Evolutionary conservation across 2,797 vertebrate genomes (phyloP), one percentile per base, ranked within the genome.

Genomic region (Nasua narica): DNA sequence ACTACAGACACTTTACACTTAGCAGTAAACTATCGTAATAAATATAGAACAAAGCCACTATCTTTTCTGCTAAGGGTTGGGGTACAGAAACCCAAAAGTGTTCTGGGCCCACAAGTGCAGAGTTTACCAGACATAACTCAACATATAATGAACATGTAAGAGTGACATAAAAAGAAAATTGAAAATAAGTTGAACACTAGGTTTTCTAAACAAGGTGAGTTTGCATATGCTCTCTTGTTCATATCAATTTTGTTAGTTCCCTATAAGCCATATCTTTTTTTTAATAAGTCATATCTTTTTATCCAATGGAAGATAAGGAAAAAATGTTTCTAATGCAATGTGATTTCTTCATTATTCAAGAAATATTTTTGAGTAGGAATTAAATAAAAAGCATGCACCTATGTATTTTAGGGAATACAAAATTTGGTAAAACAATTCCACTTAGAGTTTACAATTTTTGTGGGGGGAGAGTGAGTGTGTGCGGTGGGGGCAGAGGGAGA

Each of bases 121-220:
- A n/a, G 32, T 46, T 54, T 87, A 91, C 11, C 60, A 54, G 21
- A 85, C 48, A 23, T 70, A 77, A 91, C 5, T 32, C 27, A 29
- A 67, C 25, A 14, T 14, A 89, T 84, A 92, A 56, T 32, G 35
- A 95, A 94, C 52, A 72, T 3, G 5, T 67, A 52, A 40, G 2
- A 87, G 35, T 62, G 82, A 86, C 77, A 62, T n/a, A 89, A 82
- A 87, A 97, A 92, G 37, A 29, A 25, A 94, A 95, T 8, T 65
- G 27, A 93, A 48, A 25, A 6, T 88, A 83, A 56, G 37, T 60
- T 90, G 83, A 87, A 96, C 52, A 62, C 8, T 72, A 65, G 12
- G 2, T 56, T 79, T 93, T 94, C 74, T 72, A 70, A 82, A 72
- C 16, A 74, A 50, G 18, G 78, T 84, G 7, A 72, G 35, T 52